Evolutionary conservation across 1,140 invertebrate species (phyloP), one percentile per base, ranked within the genome.

Genomic region (Lethocerus indicus): DNA sequence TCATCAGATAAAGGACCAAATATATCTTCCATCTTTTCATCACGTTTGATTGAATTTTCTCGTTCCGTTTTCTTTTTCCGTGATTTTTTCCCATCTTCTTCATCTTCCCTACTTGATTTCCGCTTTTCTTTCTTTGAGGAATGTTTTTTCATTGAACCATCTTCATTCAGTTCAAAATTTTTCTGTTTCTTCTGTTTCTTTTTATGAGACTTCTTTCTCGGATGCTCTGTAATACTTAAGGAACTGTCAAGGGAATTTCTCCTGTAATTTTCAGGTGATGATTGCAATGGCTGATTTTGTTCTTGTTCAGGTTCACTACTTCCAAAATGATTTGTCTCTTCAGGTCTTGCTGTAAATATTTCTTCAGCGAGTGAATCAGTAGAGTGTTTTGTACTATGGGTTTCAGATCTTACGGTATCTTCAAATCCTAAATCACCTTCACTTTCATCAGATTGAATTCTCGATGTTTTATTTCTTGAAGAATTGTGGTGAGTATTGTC

Each of bases 1-100:
- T 87, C 80, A 59, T 89, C 86, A 0, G 85, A 87, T 25, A 88
- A 67, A 1, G 84, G 81, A 3, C 84, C 85, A 64, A 88, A 89
- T 49, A 88, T 87, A 57, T 86, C 83, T 63, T 87, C 81, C 79
- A 87, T 84, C 60, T 83, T 78, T 36, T 81, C 79, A 47, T 79
- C 79, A 48, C 73, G 71, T 59, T 75, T 76, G 43, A 35, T 55
- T 9, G 50, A 40, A 24, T 40, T 58, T 41, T 56, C 55, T 29
- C 54, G 37, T 18, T 54, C 47, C 25, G 43, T 55, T 37, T 54
- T 57, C 49, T 59, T 59, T 35, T 59, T 59, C 35, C 78, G 52
- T 70, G 71, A 54, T 78, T 74, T 47, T 75, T 76, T 52, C 50
- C 79, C 76, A 56, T 57, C 64, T 64, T 65, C 68, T 56, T 49